Conservation (phyloP, 2,888 invertebrate genomes). For the Noctua janthina region DNA sequence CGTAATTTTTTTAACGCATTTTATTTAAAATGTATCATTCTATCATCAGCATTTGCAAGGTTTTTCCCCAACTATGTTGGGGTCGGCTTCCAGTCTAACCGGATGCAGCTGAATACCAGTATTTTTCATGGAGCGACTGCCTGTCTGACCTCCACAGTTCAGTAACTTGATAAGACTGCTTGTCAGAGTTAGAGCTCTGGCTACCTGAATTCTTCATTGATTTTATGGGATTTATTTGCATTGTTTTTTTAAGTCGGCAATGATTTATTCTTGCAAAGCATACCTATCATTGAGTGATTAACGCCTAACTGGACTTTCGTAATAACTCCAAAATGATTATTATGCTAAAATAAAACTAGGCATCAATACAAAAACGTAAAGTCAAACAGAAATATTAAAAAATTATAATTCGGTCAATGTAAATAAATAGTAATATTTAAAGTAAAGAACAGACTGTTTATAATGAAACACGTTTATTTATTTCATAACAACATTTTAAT, state of each 20-base stretch:
- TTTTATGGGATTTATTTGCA: neutral
- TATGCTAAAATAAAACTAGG: neutral
- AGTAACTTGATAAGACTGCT: too few species aligned
- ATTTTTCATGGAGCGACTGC: too few species aligned
- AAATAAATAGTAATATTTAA: slow-evolving; percentile 9
- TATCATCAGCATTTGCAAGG: neutral
- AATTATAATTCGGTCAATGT: neutral
- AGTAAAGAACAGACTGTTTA: neutral
- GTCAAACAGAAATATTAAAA: slow-evolving; percentile 7
- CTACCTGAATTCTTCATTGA: too few species aligned
- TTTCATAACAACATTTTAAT: neutral
- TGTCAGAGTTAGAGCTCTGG: too few species aligned
- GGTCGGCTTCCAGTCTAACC: too few species aligned
- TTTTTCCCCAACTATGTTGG: too few species aligned
- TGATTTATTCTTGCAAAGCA: neutral
- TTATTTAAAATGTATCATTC: neutral
- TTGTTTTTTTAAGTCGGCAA: neutral
- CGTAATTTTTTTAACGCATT: neutral
- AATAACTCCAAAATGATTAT: neutral
- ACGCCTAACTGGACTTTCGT: neutral
- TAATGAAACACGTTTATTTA: slow-evolving; percentile 1
- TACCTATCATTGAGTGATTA: neutral
- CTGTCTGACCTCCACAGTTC: too few species aligned
- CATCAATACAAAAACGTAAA: slow-evolving; percentile 11
- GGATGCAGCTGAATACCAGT: too few species aligned